Evolutionary conservation across 2,888 invertebrate species (phyloP).

Genomic region (Cephalotes varians): DNA sequence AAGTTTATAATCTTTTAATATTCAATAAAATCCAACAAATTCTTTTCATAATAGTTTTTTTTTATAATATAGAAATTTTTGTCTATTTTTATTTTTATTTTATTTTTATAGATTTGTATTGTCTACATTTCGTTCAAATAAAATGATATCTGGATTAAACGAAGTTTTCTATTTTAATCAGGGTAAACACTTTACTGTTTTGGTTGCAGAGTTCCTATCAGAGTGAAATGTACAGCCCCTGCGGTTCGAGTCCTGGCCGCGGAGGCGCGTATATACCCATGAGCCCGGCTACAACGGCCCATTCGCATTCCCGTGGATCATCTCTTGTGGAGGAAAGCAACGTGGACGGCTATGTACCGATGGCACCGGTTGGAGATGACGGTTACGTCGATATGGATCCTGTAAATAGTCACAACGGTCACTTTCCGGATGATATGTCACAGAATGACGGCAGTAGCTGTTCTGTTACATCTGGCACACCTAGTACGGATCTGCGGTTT

Average conservation of each 20-base stretch:
- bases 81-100: too few relatives aligned
- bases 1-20: not conserved
- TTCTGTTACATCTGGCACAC: constrained; percentile 92
- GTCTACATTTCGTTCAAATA: not conserved
- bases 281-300: constrained; percentile 85
- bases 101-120: not conserved
- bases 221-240: constrained; percentile 87
- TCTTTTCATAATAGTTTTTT: not conserved
- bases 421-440: constrained; percentile 86
- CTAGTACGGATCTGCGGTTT: constrained; percentile 92
- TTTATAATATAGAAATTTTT: not conserved
- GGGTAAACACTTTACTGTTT: constrained; percentile 15
- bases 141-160: not conserved
- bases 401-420: constrained; percentile 81
- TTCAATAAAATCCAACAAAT: not conserved
- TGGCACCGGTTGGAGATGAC: constrained; percentile 88
- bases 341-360: constrained; percentile 89
- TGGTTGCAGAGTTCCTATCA: constrained; percentile 85
- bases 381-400: constrained; percentile 90
- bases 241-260: constrained; percentile 86
- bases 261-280: constrained; percentile 87
- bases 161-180: not conserved
- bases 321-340: constrained; percentile 87
- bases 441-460: constrained; percentile 90
- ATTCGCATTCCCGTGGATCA: constrained; percentile 89